Conservation (phyloP, 2,888 invertebrate genomes). For the Meta bourneti region DNA sequence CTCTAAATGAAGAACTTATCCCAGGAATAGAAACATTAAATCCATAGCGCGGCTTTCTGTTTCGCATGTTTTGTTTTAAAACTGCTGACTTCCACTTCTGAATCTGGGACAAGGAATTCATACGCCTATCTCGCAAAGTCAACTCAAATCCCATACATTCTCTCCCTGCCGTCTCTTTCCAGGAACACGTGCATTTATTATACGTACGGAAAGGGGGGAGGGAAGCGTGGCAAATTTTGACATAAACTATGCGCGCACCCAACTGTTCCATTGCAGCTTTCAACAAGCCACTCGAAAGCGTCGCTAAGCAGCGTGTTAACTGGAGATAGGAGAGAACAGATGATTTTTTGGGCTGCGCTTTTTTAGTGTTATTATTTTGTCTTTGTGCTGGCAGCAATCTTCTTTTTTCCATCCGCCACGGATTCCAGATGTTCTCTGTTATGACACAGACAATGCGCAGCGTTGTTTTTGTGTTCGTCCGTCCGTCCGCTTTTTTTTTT, state of each 20-base stretch:
- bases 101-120: neutral
- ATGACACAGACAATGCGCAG: conserved; percentile 40
- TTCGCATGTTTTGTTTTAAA: no score
- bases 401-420: neutral
- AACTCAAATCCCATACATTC: neutral
- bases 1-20: no score
- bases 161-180: neutral
- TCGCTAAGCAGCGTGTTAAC: conserved; percentile 57
- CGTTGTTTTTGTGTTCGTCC: conserved; percentile 13
- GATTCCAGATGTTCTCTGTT: conserved; percentile 58
- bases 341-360: neutral
- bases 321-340: conserved; percentile 34
- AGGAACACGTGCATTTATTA: conserved; percentile 17
- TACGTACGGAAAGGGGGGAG: neutral
- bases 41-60: no score
- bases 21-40: no score
- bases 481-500: neutral
- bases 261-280: conserved; percentile 30
- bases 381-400: neutral
- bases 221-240: conserved; percentile 52
- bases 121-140: neutral
- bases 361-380: conserved; percentile 28
- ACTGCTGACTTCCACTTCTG: neutral
- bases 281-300: conserved; percentile 7
- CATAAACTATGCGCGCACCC: conserved; percentile 36